These are phyloP conservation scores for Chelon labrosus DNA, from an alignment of 2,797 vertebrate species.

Conservation along the genomic window DNA sequence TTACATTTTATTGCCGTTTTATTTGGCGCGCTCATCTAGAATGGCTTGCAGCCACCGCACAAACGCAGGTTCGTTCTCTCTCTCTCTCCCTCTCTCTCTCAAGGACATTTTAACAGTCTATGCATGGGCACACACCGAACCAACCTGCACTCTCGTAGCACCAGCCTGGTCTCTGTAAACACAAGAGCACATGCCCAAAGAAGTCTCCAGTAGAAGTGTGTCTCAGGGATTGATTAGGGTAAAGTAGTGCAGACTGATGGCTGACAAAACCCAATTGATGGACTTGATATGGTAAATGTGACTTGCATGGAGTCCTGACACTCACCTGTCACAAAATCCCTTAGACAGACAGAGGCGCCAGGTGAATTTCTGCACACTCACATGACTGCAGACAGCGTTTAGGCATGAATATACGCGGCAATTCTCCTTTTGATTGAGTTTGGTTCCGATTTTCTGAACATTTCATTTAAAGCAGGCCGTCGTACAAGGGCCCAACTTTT, in stretches of 20 bases:
- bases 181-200: constrained; percentile 4
- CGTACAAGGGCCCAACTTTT: not conserved
- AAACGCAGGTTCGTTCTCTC: not conserved
- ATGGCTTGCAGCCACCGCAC: constrained; percentile 3
- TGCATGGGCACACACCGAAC: constrained; percentile 17
- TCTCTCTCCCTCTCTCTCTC: not conserved
- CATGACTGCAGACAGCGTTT: not conserved
- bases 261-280: constrained; percentile 33
- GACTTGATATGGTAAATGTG: constrained; percentile 51
- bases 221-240: constrained; percentile 10
- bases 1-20: not conserved
- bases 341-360: constrained; percentile 40
- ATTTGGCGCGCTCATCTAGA: not conserved
- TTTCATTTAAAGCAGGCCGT: constrained; percentile 31
- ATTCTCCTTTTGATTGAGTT: not conserved
- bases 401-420: not conserved
- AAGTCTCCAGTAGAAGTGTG: constrained; percentile 15
- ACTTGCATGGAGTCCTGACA: constrained; percentile 44
- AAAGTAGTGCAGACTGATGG: constrained; percentile 23
- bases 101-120: constrained; percentile 3
- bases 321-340: constrained; percentile 68
- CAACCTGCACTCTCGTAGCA: not conserved
- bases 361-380: constrained; percentile 38
- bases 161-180: not conserved
- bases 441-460: constrained; percentile 19